Conservation (phyloP, 2,888 invertebrate genomes). For the Lepidochrysops patricia region DNA sequence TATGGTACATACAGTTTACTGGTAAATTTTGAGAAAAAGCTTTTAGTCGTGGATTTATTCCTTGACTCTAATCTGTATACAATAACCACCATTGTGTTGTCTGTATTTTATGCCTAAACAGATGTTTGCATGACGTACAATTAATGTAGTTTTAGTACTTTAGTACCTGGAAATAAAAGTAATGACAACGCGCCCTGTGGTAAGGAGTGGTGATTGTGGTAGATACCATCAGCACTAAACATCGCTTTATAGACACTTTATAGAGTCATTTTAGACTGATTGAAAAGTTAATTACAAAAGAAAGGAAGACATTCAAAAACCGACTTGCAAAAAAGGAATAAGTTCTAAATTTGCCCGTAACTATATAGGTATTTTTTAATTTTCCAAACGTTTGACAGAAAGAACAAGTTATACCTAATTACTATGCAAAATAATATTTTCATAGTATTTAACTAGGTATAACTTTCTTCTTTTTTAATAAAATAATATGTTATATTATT, state of each 20-base stretch:
- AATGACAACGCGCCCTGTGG: neutral
- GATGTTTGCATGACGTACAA: neutral
- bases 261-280: constrained; percentile 10
- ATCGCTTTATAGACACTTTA: neutral
- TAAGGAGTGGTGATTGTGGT: neutral
- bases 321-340: neutral
- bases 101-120: neutral
- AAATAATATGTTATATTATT: no score
- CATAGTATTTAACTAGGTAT: no score
- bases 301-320: neutral
- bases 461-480: no score
- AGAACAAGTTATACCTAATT: no score
- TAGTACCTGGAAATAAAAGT: neutral
- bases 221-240: neutral
- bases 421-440: no score
- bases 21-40: no score
- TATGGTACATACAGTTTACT: no score
- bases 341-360: neutral
- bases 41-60: neutral
- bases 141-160: neutral
- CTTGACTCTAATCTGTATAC: no score
- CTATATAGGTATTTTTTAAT: no score
- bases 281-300: constrained; percentile 9
- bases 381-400: no score
- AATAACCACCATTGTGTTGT: neutral